Percentiles rank a stretch among this genome's conserved stretches.
Evolutionary conservation across 2,888 invertebrate genomes (phyloP).

Genomic region (Scrobipalpa atriplicella): DNA sequence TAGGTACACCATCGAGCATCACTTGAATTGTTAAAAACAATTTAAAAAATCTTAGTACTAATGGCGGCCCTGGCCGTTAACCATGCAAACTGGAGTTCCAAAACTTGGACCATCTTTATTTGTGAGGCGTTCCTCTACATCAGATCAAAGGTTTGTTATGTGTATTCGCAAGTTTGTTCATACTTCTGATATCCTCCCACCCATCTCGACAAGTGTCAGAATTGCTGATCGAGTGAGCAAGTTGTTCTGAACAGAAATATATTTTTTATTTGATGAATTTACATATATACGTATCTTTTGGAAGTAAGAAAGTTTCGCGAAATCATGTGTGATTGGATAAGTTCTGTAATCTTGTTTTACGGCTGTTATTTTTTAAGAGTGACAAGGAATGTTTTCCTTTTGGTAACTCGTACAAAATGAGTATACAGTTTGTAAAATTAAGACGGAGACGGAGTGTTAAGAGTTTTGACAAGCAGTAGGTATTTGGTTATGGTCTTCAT

Average conservation of each 20-base stretch:
- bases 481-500: no score
- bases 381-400: background rate
- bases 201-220: slow-evolving; percentile 28
- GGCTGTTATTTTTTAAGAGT: background rate
- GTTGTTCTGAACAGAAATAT: slow-evolving; percentile 11
- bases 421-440: no score
- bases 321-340: slow-evolving; percentile 10
- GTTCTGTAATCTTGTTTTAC: slow-evolving; percentile 5
- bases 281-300: slow-evolving; percentile 6
- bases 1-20: no score
- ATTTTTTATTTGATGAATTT: slow-evolving; percentile 10
- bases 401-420: no score
- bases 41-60: background rate
- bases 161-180: slow-evolving; percentile 39
- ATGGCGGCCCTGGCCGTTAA: slow-evolving; percentile 26
- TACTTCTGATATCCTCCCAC: slow-evolving; percentile 35
- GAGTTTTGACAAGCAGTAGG: no score
- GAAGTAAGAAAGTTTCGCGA: slow-evolving; percentile 4
- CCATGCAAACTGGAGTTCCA: slow-evolving; percentile 50
- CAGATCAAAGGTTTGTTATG: slow-evolving; percentile 57
- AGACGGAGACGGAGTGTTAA: no score
- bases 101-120: slow-evolving; percentile 66
- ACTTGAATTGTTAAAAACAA: background rate
- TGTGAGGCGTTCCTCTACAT: slow-evolving; percentile 66
- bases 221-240: slow-evolving; percentile 27